Evolutionary conservation across 2,888 invertebrate genomes (phyloP).

Genomic region (Drosophila lacicola): DNA sequence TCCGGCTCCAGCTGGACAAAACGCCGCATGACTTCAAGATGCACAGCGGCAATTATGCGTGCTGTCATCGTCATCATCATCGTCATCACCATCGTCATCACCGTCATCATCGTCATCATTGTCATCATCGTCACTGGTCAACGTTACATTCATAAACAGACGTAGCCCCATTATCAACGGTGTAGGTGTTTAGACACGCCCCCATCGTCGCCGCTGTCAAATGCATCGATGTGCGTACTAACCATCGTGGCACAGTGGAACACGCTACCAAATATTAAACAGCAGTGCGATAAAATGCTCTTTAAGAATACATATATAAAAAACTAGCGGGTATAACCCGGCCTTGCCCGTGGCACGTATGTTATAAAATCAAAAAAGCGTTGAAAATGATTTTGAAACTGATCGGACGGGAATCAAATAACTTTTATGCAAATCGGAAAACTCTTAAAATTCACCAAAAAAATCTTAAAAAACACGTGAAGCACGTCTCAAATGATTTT

Average conservation of each 20-base stretch:
- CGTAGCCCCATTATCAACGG: constrained; percentile 40
- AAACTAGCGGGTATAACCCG: too few species aligned
- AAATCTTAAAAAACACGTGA: too few species aligned
- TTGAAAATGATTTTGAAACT: too few species aligned
- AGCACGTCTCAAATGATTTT: too few species aligned
- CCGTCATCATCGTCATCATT: constrained; percentile 13
- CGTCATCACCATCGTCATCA: constrained; percentile 15
- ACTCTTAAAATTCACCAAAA: too few species aligned
- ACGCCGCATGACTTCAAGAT: constrained; percentile 54
- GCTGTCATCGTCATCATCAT: constrained; percentile 35
- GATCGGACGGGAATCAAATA: too few species aligned
- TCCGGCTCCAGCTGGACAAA: constrained; percentile 2
- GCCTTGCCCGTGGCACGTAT: too few species aligned
- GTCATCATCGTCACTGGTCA: constrained; percentile 32
- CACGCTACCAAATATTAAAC: neutral
- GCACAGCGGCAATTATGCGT: constrained; percentile 72
- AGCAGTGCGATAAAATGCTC: too few species aligned
- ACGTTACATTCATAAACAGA: constrained; percentile 71
- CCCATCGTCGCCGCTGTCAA: constrained; percentile 57
- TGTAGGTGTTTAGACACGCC: constrained; percentile 61
- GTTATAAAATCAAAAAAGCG: too few species aligned
- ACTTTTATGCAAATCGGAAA: too few species aligned
- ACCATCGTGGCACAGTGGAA: constrained; percentile 30
- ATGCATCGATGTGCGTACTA: constrained; percentile 46
- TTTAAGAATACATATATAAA: too few species aligned